Percentiles rank a stretch among this genome's conserved stretches.
phyloP scores from a whole-genome alignment of 2,113 vertebrate species.

The Otolemur garnettii region DNA sequence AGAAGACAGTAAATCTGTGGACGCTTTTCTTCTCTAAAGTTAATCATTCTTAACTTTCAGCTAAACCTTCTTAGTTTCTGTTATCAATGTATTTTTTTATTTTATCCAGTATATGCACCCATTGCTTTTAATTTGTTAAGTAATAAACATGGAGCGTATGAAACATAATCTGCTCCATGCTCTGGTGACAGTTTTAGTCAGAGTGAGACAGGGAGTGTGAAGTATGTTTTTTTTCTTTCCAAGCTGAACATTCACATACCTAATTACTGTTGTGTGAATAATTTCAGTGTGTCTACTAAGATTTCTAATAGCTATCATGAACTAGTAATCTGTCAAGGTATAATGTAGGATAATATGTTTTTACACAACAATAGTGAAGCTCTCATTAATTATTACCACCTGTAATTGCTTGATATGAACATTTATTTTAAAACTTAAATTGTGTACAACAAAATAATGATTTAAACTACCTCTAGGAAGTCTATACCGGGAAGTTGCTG shows the following conservation, averaged over 20 bases:
- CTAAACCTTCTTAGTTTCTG: constrained; percentile 34
- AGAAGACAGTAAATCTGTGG: background rate
- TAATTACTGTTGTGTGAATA: constrained; percentile 74
- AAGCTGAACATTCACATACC: constrained; percentile 47
- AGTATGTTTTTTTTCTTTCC: constrained; percentile 60
- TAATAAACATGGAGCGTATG: constrained; percentile 52
- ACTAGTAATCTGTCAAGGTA: constrained; percentile 69
- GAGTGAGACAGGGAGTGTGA: constrained; percentile 58
- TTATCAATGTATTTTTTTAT: background rate
- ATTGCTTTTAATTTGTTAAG: constrained; percentile 59
- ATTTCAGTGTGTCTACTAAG: constrained; percentile 68
- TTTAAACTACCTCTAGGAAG: constrained; percentile 43
- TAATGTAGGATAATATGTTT: constrained; percentile 73
- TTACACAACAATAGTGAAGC: constrained; percentile 66
- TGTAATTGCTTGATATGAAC: constrained; percentile 77
- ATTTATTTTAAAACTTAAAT: constrained; percentile 78
- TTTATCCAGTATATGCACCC: background rate
- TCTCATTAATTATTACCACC: constrained; percentile 77
- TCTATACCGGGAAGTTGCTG: constrained; percentile 20
- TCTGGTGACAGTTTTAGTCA: constrained; percentile 60
- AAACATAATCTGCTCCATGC: background rate
- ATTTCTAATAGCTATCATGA: constrained; percentile 61
- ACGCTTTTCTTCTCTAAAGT: constrained; percentile 5
- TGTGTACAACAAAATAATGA: constrained; percentile 70
- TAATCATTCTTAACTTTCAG: background rate